Percentiles rank a stretch among this genome's conserved stretches.
Conservation (phyloP, 2,888 invertebrate genomes). For the Limulus polyphemus region DNA sequence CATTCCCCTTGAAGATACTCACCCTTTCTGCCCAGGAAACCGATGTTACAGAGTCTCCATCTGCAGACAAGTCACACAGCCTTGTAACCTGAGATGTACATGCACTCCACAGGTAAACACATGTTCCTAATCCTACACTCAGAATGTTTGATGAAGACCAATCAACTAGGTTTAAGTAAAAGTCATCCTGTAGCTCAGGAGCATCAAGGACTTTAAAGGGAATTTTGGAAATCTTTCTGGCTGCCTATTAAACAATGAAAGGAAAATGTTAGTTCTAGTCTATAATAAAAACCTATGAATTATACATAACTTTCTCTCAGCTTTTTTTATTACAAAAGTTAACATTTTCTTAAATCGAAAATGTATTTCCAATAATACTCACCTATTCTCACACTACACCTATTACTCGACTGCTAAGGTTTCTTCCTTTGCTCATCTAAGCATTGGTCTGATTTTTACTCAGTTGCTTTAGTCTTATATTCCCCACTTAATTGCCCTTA, state of each 20-base stretch:
- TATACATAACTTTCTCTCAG: too few relatives aligned
- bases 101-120: constrained; percentile 98
- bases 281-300: too few relatives aligned
- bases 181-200: constrained; percentile 95
- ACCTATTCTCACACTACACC: too few relatives aligned
- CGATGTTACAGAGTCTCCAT: constrained; percentile 91
- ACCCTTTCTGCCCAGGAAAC: constrained; percentile 93
- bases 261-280: not conserved
- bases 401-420: too few relatives aligned
- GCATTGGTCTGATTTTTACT: too few relatives aligned
- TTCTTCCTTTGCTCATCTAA: too few relatives aligned
- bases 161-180: constrained; percentile 95
- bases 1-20: too few relatives aligned
- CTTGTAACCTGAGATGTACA: constrained; percentile 58
- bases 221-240: constrained; percentile 92
- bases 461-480: too few relatives aligned
- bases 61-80: constrained; percentile 83
- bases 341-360: too few relatives aligned
- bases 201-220: constrained; percentile 96
- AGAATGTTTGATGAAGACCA: constrained; percentile 99
- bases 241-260: constrained; percentile 45
- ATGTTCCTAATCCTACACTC: constrained; percentile 92
- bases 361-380: too few relatives aligned
- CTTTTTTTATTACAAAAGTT: too few relatives aligned
- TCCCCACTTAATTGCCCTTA: too few relatives aligned